These are phyloP conservation scores for Nephrocerus scutellatus DNA, from an alignment of 2,888 invertebrate genomes.

Conservation along the genomic window DNA sequence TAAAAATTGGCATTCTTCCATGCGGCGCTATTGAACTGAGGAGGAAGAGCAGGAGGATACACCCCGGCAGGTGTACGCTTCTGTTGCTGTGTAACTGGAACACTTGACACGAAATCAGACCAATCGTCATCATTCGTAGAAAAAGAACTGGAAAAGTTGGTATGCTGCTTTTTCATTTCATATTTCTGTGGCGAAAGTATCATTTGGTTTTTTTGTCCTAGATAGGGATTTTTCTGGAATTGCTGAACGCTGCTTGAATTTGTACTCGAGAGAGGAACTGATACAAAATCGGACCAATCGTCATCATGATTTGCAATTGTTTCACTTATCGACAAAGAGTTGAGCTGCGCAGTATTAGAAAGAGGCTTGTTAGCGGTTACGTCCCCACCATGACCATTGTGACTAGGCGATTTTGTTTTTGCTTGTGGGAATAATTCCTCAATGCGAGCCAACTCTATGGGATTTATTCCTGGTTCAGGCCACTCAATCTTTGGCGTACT, in stretches of 20 bases:
- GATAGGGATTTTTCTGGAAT: constrained; percentile 12
- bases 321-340: constrained; percentile 36
- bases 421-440: constrained; percentile 44
- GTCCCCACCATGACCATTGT: constrained; percentile 18
- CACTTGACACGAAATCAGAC: constrained; percentile 54
- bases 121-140: constrained; percentile 49
- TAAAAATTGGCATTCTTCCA: constrained; percentile 45
- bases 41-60: constrained; percentile 17
- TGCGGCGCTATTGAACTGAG: constrained; percentile 43
- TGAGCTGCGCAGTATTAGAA: constrained; percentile 15
- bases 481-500: constrained; percentile 49
- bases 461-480: constrained; percentile 50
- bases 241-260: constrained; percentile 19
- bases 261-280: constrained; percentile 30
- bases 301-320: constrained; percentile 45
- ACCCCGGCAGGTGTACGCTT: constrained; percentile 9
- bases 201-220: constrained; percentile 1
- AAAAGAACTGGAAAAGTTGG: constrained; percentile 6
- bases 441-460: constrained; percentile 44
- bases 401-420: constrained; percentile 22
- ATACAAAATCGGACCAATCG: constrained; percentile 55
- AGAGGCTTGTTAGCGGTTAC: too few relatives aligned
- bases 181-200: constrained; percentile 11
- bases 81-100: constrained; percentile 35
- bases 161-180: constrained; percentile 22